phyloP scores from a whole-genome alignment of 2,888 invertebrate genomes.

The Aphodius granarius region DNA sequence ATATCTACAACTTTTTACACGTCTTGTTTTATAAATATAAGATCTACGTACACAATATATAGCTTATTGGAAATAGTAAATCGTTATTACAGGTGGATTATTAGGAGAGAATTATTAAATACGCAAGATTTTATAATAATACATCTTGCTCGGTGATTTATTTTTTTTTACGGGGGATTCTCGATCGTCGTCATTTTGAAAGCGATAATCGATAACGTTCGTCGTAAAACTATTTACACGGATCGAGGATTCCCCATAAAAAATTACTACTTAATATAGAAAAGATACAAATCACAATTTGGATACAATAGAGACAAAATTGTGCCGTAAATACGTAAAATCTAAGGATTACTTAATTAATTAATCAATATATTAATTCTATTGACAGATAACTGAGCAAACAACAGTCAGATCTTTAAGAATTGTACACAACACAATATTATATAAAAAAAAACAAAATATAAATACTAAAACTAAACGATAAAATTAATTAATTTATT shows the following conservation, averaged over 20 bases:
- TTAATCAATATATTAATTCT: too few relatives aligned
- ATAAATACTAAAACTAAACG: not conserved
- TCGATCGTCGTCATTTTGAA: not conserved
- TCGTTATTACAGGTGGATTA: constrained; percentile 31
- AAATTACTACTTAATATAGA: not conserved
- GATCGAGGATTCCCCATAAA: not conserved
- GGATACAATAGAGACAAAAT: not conserved
- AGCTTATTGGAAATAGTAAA: constrained; percentile 38
- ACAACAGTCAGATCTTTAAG: not conserved
- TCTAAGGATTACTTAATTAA: not conserved
- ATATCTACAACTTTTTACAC: constrained; percentile 44
- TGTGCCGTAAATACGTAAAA: not conserved
- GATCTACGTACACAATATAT: constrained; percentile 37
- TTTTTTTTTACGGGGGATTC: not conserved
- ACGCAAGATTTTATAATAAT: not conserved
- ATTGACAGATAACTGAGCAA: not conserved
- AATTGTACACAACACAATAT: not conserved
- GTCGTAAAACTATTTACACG: not conserved
- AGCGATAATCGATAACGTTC: not conserved
- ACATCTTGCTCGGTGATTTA: not conserved
- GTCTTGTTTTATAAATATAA: constrained; percentile 37
- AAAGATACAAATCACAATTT: constrained; percentile 8
- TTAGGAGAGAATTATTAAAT: constrained; percentile 8
- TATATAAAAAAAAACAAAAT: not conserved
- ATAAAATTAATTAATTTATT: not conserved